phyloP scores from a whole-genome alignment of 2,888 invertebrate species.

The Nesidiocoris tenuis region DNA sequence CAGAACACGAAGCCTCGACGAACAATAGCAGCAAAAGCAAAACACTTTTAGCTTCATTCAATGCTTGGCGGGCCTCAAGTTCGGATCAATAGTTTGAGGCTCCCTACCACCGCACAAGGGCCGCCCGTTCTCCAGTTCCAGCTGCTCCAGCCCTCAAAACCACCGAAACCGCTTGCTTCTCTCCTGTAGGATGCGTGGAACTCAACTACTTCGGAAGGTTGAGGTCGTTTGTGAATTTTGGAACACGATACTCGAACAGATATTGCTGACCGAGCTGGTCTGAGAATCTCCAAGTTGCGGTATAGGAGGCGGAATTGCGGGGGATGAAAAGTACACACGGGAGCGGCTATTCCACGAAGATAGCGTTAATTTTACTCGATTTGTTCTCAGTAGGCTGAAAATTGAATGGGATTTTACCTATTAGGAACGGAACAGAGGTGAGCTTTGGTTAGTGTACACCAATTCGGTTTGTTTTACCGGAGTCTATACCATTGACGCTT shows the following conservation, averaged over 20 bases:
- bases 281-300: too few species aligned
- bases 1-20: not conserved
- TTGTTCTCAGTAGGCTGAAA: too few species aligned
- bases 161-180: not conserved
- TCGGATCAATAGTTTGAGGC: constrained; percentile 38
- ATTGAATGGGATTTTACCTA: too few species aligned
- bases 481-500: too few species aligned
- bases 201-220: not conserved
- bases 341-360: too few species aligned
- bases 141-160: not conserved
- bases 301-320: too few species aligned
- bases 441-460: too few species aligned
- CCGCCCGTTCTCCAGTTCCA: not conserved
- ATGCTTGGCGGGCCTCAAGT: constrained; percentile 11
- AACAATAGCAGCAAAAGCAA: constrained; percentile 34
- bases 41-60: constrained; percentile 35
- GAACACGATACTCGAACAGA: not conserved
- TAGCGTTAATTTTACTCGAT: too few species aligned
- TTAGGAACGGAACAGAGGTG: too few species aligned
- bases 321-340: too few species aligned
- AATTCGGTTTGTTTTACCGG: too few species aligned
- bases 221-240: not conserved
- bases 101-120: not conserved
- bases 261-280: not conserved
- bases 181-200: not conserved